These are phyloP conservation scores for Drosophila tanythrix DNA, from an alignment of 2,888 invertebrate genomes.

Conservation along the genomic window DNA sequence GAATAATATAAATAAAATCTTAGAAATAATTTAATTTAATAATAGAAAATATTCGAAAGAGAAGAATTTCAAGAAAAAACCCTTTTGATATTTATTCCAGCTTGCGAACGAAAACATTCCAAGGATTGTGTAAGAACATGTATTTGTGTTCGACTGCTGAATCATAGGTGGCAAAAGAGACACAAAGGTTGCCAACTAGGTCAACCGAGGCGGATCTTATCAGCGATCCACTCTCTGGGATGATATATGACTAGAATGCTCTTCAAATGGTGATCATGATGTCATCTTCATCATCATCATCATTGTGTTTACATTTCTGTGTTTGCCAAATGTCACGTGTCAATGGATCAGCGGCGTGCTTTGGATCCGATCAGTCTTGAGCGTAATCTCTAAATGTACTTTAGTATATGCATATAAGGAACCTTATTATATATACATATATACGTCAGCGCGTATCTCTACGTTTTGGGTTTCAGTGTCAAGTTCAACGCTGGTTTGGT, in stretches of 20 bases:
- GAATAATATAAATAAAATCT: not conserved
- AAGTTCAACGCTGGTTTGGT: slow-evolving; percentile 65
- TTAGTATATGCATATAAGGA: slow-evolving; percentile 9
- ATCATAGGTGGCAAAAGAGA: slow-evolving; percentile 48
- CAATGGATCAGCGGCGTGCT: slow-evolving; percentile 51
- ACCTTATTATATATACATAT: slow-evolving; percentile 4
- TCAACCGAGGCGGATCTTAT: slow-evolving; percentile 48
- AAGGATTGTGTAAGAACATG: slow-evolving; percentile 62
- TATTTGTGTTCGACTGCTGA: slow-evolving; percentile 35
- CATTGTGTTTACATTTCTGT: slow-evolving; percentile 18
- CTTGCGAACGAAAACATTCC: slow-evolving; percentile 6
- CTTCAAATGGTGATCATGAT: slow-evolving; percentile 5
- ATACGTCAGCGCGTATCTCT: slow-evolving; percentile 47
- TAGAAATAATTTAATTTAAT: not conserved
- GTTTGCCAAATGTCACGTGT: slow-evolving; percentile 54
- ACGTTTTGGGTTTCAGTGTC: slow-evolving; percentile 69
- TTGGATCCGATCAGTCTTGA: slow-evolving; percentile 6
- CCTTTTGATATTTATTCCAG: too few species aligned
- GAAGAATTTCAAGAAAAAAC: not conserved
- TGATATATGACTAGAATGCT: not conserved
- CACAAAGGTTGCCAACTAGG: slow-evolving; percentile 48
- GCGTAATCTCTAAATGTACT: slow-evolving; percentile 27
- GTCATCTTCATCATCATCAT: slow-evolving; percentile 6
- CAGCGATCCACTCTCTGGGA: slow-evolving; percentile 25
- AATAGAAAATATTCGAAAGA: not conserved